A percentile compares a stretch with the other conserved stretches of the same genome.
These are phyloP conservation scores for Stenoptilia bipunctidactyla DNA, from an alignment of 2,888 invertebrate genomes.

Conservation along the genomic window DNA sequence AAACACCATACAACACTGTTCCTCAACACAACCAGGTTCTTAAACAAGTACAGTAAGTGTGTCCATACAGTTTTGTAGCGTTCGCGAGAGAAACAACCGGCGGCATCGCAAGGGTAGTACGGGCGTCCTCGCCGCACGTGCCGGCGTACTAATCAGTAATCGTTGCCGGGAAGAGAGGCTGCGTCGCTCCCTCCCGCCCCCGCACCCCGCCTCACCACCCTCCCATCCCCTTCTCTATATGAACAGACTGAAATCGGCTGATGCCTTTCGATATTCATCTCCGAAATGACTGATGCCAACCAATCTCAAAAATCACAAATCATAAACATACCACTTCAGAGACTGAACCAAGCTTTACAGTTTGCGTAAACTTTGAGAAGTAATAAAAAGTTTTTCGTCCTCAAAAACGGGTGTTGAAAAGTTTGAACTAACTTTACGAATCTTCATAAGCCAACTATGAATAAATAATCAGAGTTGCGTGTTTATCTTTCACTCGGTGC, in stretches of 20 bases:
- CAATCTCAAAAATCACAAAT: background rate
- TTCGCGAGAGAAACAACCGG: slow-evolving; percentile 17
- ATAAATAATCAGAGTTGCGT: background rate
- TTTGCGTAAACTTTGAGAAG: no score
- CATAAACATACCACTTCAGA: background rate
- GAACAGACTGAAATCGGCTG: slow-evolving; percentile 23
- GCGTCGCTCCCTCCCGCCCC: slow-evolving; percentile 41
- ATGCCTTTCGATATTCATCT: background rate
- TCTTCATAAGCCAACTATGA: background rate
- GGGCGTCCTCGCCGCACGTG: slow-evolving; percentile 55
- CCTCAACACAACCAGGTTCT: background rate
- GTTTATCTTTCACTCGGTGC: background rate
- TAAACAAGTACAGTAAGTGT: background rate
- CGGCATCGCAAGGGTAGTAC: slow-evolving; percentile 42
- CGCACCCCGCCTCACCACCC: slow-evolving; percentile 23
- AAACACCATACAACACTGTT: background rate
- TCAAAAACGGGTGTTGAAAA: background rate
- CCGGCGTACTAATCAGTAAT: slow-evolving; percentile 72
- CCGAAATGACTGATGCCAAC: slow-evolving; percentile 1
- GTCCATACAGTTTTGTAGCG: no score
- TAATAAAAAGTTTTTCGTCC: background rate
- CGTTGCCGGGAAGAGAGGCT: slow-evolving; percentile 70
- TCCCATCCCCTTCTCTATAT: slow-evolving; percentile 25
- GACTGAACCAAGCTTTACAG: no score
- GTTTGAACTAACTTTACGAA: background rate